phyloP scores from a whole-genome alignment of 2,888 invertebrate species.

The Leucophora obtusa region DNA sequence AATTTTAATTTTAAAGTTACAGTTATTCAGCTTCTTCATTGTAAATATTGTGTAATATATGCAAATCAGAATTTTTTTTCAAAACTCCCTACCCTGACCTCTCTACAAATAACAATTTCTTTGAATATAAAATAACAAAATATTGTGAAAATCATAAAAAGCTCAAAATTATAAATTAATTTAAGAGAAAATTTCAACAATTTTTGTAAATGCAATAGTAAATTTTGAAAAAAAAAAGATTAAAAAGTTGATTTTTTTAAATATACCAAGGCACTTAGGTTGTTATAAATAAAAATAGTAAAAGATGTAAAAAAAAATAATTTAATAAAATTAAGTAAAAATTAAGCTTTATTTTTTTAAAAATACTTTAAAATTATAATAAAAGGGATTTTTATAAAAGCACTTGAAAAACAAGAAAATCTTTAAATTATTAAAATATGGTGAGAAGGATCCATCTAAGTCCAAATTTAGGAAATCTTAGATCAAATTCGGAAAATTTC shows the following conservation, averaged over 20 bases:
- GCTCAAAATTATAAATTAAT: slow-evolving; percentile 8
- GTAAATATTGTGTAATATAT: slow-evolving; percentile 79
- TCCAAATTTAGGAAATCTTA: too few relatives aligned
- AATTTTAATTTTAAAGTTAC: slow-evolving; percentile 77
- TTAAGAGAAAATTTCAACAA: slow-evolving; percentile 27
- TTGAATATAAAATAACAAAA: slow-evolving; percentile 71
- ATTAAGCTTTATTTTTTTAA: background rate
- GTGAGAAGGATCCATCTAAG: too few relatives aligned
- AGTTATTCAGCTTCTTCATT: slow-evolving; percentile 79
- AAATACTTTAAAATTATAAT: slow-evolving; percentile 1
- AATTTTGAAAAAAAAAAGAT: background rate
- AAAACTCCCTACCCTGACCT: background rate
- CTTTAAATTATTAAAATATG: background rate
- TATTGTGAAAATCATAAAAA: slow-evolving; percentile 1
- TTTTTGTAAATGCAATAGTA: slow-evolving; percentile 21
- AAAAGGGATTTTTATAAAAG: background rate
- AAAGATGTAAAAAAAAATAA: slow-evolving; percentile 25
- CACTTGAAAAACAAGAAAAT: too few relatives aligned
- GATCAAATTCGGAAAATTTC: too few relatives aligned
- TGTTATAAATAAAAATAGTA: slow-evolving; percentile 34
- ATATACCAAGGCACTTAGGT: slow-evolving; percentile 51
- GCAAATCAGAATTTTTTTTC: slow-evolving; percentile 75
- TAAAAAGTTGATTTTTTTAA: slow-evolving; percentile 15
- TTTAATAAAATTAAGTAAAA: slow-evolving; percentile 7
- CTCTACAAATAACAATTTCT: slow-evolving; percentile 59